Evolutionary conservation across 1,140 invertebrate species (phyloP).

Genomic region (Drosophila cardini): DNA sequence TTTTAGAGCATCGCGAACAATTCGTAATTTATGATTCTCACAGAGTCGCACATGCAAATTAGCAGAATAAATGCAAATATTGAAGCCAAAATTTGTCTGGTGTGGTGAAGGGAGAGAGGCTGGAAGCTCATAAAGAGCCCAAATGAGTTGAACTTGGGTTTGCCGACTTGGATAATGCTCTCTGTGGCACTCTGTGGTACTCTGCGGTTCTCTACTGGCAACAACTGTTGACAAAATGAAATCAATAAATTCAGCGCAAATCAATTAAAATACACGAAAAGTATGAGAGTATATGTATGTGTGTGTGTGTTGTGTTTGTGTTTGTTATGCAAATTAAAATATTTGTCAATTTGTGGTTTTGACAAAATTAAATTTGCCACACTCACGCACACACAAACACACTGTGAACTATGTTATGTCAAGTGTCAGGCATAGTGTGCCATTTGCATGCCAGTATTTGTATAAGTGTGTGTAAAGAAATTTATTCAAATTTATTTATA

Average conservation of each 20-base stretch:
- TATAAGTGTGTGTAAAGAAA: constrained; percentile 34
- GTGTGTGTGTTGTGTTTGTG: constrained; percentile 33
- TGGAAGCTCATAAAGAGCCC: constrained; percentile 19
- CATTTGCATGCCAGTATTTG: constrained; percentile 31
- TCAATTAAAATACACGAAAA: constrained; percentile 73
- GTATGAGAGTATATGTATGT: constrained; percentile 8
- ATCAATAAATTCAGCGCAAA: constrained; percentile 81
- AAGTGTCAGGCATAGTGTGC: constrained; percentile 48
- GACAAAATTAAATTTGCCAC: constrained; percentile 74
- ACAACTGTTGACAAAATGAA: constrained; percentile 80
- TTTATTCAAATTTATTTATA: constrained; percentile 76
- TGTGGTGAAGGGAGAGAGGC: not conserved
- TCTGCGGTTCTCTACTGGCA: constrained; percentile 59
- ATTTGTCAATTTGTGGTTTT: constrained; percentile 80
- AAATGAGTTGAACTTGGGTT: constrained; percentile 60
- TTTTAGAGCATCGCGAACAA: constrained; percentile 33
- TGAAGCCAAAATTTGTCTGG: not conserved
- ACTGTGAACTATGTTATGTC: constrained; percentile 9
- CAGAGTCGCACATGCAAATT: constrained; percentile 77
- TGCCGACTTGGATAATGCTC: constrained; percentile 35
- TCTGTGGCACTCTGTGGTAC: constrained; percentile 26
- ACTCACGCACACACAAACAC: constrained; percentile 36
- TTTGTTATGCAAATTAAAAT: constrained; percentile 71
- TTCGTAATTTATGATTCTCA: constrained; percentile 67
- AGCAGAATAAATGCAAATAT: constrained; percentile 56